Evolutionary conservation across 2,888 invertebrate species (phyloP).

Genomic region (Aethes cnicana): DNA sequence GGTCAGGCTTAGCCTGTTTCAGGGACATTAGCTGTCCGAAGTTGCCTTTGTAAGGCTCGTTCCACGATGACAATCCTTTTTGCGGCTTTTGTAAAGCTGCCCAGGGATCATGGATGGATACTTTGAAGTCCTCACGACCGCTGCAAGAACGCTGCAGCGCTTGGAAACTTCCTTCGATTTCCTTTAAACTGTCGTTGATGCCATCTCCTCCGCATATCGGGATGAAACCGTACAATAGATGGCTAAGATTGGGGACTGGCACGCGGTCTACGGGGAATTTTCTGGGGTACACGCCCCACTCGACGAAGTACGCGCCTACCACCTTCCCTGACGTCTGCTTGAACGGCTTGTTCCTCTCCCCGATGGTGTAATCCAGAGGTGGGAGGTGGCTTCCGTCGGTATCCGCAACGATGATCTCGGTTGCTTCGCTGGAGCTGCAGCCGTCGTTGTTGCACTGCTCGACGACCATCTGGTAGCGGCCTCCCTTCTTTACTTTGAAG

Average conservation of each 20-base stretch:
- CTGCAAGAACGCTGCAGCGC: conserved; percentile 75
- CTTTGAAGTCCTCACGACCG: conserved; percentile 75
- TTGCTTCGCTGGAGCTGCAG: conserved; percentile 66
- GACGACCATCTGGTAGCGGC: conserved; percentile 69
- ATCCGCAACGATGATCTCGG: conserved; percentile 73
- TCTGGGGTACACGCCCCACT: conserved; percentile 77
- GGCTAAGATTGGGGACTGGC: conserved; percentile 72
- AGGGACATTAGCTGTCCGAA: conserved; percentile 76
- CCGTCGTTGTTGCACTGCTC: conserved; percentile 73
- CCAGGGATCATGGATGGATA: conserved; percentile 77
- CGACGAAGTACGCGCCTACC: conserved; percentile 73
- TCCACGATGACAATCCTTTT: conserved; percentile 73
- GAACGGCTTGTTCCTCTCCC: conserved; percentile 72
- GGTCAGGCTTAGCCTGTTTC: conserved; percentile 71
- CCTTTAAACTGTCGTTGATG: conserved; percentile 77
- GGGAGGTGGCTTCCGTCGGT: conserved; percentile 78
- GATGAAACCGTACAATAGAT: conserved; percentile 74
- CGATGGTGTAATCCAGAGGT: conserved; percentile 64
- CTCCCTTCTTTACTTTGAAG: conserved; percentile 74
- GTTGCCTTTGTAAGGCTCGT: conserved; percentile 77
- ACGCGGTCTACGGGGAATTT: conserved; percentile 73
- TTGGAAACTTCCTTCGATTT: conserved; percentile 77
- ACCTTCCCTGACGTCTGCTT: conserved; percentile 77
- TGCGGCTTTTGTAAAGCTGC: conserved; percentile 77
- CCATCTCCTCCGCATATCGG: conserved; percentile 78